Conservation (phyloP, 2,797 vertebrate species). For the Scomberomorus guttatus region DNA sequence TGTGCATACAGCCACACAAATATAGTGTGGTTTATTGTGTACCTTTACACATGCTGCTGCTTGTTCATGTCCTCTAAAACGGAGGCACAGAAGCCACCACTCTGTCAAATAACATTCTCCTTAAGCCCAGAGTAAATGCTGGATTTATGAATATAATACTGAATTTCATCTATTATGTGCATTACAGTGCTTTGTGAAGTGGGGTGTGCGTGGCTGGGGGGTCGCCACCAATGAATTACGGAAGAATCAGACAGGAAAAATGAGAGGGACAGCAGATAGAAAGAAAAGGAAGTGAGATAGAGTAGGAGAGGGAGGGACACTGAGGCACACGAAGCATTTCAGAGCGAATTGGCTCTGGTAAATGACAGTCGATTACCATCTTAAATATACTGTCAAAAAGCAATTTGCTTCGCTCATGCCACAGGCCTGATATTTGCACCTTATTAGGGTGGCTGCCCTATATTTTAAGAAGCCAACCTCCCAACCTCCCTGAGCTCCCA, state of each 20-base stretch:
- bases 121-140: constrained; percentile 8
- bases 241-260: constrained; percentile 35
- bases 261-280: constrained; percentile 52
- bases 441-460: constrained; percentile 73
- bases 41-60: background rate
- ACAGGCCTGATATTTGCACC: constrained; percentile 76
- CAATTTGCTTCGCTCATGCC: constrained; percentile 77
- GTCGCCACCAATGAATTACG: constrained; percentile 43
- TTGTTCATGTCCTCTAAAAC: constrained; percentile 1
- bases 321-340: constrained; percentile 67
- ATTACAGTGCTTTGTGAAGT: background rate
- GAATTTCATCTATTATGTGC: constrained; percentile 19
- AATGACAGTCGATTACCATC: constrained; percentile 85
- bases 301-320: constrained; percentile 36
- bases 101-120: constrained; percentile 6
- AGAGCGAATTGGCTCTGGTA: constrained; percentile 76
- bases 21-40: background rate
- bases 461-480: constrained; percentile 69
- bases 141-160: constrained; percentile 36
- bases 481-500: constrained; percentile 44
- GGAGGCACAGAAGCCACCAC: constrained; percentile 2
- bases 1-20: background rate
- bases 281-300: constrained; percentile 37
- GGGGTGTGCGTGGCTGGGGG: background rate
- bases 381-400: constrained; percentile 86